Evolutionary conservation across 2,888 invertebrate species (phyloP), one percentile per base, ranked within the genome.

Genomic region (Phyllotreta cruciferae): DNA sequence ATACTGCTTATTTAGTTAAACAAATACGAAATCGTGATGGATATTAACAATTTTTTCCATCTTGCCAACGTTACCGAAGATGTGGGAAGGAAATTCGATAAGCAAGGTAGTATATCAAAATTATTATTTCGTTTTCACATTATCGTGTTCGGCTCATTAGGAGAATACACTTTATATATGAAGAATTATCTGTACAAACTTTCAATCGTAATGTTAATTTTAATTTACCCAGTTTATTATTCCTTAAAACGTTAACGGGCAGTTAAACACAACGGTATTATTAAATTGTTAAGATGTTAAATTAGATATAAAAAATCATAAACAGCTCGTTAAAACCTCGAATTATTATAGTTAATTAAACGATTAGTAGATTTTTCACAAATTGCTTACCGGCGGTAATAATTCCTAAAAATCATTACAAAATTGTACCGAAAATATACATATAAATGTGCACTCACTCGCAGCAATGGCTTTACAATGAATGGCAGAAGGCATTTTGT

Each of bases 401-500:
- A 24, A 24, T 24, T 24, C 24, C 24, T 24, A 24, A n/a, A n/a
- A n/a, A 24, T 24, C 24, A 24, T 24, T 24, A n/a, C 24, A 1
- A 24, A 24, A 24, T 24, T 24, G 1, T 24, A 24, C 24, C 24
- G 4, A 24, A 24, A 24, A 24, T 24, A 24, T 24, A 4, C 24
- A 24, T 24, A 24, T 24, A 4, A 24, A 24, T 24, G 24, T 24
- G 1, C 38, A 61, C 37, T 45, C 52, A 6, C 14, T 45, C 24
- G 44, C 35, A 56, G 37, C 60, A 56, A 55, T 60, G 45, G 57
- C 62, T 45, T 56, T 57, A 65, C 62, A 60, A 42, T 56, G 60
- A 65, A 56, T 55, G 57, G 44, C 63, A 42, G 41, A 63, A 61
- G 55, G 39, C 49, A 63, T 56, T 65, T 66, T 57, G 50, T 52